A percentile compares a stretch with the other conserved stretches of the same genome.
Evolutionary conservation across 2,888 invertebrate species (phyloP).

Genomic region (Deroplatys truncata): DNA sequence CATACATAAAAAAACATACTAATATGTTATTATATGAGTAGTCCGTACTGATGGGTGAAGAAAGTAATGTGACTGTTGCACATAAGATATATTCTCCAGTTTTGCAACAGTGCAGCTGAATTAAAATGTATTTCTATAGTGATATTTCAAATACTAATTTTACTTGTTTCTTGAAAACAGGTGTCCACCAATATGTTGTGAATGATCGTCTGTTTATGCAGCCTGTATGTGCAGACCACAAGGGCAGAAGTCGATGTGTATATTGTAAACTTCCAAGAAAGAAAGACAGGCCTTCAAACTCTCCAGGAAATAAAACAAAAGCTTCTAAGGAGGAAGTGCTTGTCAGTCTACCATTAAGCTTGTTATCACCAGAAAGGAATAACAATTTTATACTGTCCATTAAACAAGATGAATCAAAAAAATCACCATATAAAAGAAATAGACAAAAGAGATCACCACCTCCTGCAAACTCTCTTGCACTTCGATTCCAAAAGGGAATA

Average conservation of each 20-base stretch:
- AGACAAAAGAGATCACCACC: not conserved
- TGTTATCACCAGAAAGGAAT: not conserved
- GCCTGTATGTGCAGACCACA: not conserved
- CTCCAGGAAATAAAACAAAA: not conserved
- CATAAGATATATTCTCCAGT: too few relatives aligned
- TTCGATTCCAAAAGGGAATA: conserved; percentile 5
- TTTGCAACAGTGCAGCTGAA: too few relatives aligned
- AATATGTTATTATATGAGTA: too few relatives aligned
- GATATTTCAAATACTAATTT: not conserved
- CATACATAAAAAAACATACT: too few relatives aligned
- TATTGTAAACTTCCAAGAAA: not conserved
- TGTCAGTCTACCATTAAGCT: not conserved
- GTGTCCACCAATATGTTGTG: not conserved
- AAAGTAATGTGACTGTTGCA: too few relatives aligned
- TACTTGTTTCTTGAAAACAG: not conserved
- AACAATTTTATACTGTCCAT: not conserved
- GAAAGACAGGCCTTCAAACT: not conserved
- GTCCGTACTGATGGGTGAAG: too few relatives aligned
- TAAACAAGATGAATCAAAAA: not conserved
- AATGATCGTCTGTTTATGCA: not conserved
- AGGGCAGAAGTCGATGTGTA: not conserved
- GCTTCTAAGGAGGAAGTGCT: not conserved
- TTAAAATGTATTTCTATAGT: too few relatives aligned
- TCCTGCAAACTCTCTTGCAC: not conserved
- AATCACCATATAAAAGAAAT: not conserved